A percentile compares a stretch with the other conserved stretches of the same genome.
Evolutionary conservation across 2,888 invertebrate species (phyloP).

Genomic region (Mechanitis mazaeus): DNA sequence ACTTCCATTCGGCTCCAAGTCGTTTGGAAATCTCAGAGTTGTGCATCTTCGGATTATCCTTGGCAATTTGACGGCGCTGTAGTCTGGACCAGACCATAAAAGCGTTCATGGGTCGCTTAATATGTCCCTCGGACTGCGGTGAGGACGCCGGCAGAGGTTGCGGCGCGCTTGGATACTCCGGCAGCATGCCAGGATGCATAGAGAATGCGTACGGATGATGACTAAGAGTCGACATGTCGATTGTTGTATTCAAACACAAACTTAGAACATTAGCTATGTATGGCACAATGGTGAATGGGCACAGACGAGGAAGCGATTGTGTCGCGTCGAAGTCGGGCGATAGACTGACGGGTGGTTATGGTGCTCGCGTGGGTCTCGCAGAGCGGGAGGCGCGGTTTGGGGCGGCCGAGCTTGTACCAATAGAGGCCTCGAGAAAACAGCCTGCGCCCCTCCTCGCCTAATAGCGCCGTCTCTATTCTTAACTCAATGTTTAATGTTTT

Average conservation of each 20-base stretch:
- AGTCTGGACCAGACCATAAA: conserved; percentile 98
- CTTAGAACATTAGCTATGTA: conserved; percentile 59
- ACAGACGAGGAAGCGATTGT: conserved; percentile 57
- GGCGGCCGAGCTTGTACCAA: conserved; percentile 57
- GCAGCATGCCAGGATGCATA: conserved; percentile 70
- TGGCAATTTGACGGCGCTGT: conserved; percentile 93
- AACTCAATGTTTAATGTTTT: conserved; percentile 36
- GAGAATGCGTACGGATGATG: conserved; percentile 75
- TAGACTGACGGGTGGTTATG: conserved; percentile 59
- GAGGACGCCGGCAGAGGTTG: conserved; percentile 68
- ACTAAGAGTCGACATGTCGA: conserved; percentile 68
- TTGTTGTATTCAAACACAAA: conserved; percentile 37
- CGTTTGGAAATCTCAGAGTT: conserved; percentile 94
- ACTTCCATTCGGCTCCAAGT: conserved; percentile 95
- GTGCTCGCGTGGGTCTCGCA: conserved; percentile 50
- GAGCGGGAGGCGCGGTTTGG: conserved; percentile 57
- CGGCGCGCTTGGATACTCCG: conserved; percentile 63
- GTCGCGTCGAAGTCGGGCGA: conserved; percentile 68
- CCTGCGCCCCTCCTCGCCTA: conserved; percentile 61
- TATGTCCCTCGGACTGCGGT: conserved; percentile 83
- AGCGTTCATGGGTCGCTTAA: conserved; percentile 98
- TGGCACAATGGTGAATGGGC: conserved; percentile 66
- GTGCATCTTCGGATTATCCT: conserved; percentile 96
- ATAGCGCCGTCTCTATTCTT: conserved; percentile 40
- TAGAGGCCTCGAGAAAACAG: conserved; percentile 45